Evolutionary conservation across 2,797 vertebrate genomes (phyloP).

Genomic region (Galago senegalensis): DNA sequence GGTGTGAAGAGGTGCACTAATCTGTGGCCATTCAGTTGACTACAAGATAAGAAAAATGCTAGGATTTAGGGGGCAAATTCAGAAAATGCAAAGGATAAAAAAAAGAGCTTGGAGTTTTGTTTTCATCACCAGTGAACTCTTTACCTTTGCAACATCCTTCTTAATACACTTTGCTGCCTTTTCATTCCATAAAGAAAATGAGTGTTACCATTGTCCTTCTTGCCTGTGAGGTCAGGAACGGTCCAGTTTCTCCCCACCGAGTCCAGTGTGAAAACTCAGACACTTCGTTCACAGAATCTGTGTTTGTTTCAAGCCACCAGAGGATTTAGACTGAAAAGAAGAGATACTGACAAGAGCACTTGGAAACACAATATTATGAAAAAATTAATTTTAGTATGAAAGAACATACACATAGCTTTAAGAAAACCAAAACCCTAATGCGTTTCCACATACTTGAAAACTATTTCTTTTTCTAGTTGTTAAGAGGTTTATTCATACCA

Average conservation of each 20-base stretch:
- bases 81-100: background rate
- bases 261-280: conserved; percentile 3
- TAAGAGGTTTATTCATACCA: conserved; percentile 13
- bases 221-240: background rate
- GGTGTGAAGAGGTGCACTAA: conserved; percentile 5
- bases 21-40: background rate
- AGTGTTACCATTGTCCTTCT: conserved; percentile 30
- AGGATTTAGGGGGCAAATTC: background rate
- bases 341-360: background rate
- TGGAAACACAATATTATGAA: background rate
- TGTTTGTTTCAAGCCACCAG: background rate
- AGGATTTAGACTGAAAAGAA: conserved; percentile 23
- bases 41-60: conserved; percentile 42
- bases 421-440: background rate
- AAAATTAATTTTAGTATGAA: background rate
- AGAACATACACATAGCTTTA: background rate
- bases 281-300: background rate
- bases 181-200: conserved; percentile 49
- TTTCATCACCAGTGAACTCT: conserved; percentile 7
- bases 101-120: background rate
- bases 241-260: background rate
- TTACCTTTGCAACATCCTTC: background rate
- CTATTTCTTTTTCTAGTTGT: conserved; percentile 25
- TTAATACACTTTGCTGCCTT: background rate
- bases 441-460: conserved; percentile 6